phyloP scores from a whole-genome alignment of 2,888 invertebrate genomes.

The Drymonia ruficornis region DNA sequence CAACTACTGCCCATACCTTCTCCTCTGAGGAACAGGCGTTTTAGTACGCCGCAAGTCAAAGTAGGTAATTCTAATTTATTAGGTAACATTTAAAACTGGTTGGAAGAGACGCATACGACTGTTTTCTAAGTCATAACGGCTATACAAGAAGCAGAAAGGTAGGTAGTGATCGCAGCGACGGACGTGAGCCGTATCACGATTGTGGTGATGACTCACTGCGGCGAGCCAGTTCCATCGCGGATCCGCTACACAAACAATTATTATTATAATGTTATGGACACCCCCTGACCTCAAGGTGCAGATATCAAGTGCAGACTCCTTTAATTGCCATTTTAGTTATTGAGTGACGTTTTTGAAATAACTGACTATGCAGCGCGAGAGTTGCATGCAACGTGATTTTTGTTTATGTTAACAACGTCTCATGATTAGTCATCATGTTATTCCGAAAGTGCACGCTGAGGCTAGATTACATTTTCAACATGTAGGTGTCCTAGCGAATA shows the following conservation, averaged over 20 bases:
- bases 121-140: slow-evolving; percentile 25
- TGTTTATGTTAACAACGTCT: slow-evolving; percentile 11
- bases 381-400: slow-evolving; percentile 16
- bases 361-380: slow-evolving; percentile 10
- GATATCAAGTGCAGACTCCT: slow-evolving; percentile 59
- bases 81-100: slow-evolving; percentile 3
- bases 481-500: not conserved
- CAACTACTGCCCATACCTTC: too few relatives aligned
- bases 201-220: slow-evolving; percentile 48
- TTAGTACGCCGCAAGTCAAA: too few relatives aligned
- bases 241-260: slow-evolving; percentile 54
- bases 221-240: slow-evolving; percentile 38
- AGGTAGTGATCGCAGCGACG: slow-evolving; percentile 38
- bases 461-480: too few relatives aligned
- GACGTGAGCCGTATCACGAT: slow-evolving; percentile 65
- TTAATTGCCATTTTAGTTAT: slow-evolving; percentile 51
- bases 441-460: slow-evolving; percentile 4
- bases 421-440: slow-evolving; percentile 7
- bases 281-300: slow-evolving; percentile 55
- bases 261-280: slow-evolving; percentile 56
- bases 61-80: not conserved
- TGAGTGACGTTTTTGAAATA: slow-evolving; percentile 24
- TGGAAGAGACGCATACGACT: slow-evolving; percentile 9
- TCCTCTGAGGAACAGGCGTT: too few relatives aligned
- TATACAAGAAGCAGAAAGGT: slow-evolving; percentile 26